phyloP scores from a whole-genome alignment of 1,140 invertebrate species.

The Drusus annulatus region DNA sequence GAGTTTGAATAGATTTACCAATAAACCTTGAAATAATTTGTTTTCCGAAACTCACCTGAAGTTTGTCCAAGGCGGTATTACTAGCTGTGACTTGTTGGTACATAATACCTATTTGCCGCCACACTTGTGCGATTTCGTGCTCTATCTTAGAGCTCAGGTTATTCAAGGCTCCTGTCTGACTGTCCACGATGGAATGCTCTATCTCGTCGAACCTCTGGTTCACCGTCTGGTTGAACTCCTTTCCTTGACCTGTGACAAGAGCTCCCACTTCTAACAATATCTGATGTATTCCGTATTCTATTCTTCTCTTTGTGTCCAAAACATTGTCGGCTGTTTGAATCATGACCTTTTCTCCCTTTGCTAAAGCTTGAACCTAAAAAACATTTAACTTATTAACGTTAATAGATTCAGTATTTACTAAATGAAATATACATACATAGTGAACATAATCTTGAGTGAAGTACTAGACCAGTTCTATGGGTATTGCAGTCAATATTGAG shows the following conservation, averaged over 20 bases:
- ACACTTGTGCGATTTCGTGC: constrained; percentile 87
- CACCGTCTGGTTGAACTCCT: constrained; percentile 79
- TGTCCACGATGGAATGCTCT: constrained; percentile 79
- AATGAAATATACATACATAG: no score
- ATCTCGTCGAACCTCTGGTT: constrained; percentile 80
- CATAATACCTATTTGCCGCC: constrained; percentile 91
- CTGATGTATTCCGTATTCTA: constrained; percentile 89
- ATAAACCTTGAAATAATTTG: no score
- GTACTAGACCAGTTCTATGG: no score
- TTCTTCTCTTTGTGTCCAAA: constrained; percentile 85
- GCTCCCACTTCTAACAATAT: constrained; percentile 86
- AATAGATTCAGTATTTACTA: no score
- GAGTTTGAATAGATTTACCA: no score
- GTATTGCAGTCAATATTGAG: no score
- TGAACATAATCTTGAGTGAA: no score
- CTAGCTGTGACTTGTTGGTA: constrained; percentile 86
- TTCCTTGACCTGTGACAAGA: constrained; percentile 77
- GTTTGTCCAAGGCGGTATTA: constrained; percentile 79
- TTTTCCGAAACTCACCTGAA: constrained; percentile 62
- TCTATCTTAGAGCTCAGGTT: constrained; percentile 87
- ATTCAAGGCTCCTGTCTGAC: constrained; percentile 80
- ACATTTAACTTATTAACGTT: no score
- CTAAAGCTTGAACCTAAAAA: constrained; percentile 68
- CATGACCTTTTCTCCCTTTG: constrained; percentile 85
- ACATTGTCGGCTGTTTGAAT: constrained; percentile 89